Evolutionary conservation across 2,797 vertebrate species (phyloP).

Genomic region (Aulostomus chinensis): DNA sequence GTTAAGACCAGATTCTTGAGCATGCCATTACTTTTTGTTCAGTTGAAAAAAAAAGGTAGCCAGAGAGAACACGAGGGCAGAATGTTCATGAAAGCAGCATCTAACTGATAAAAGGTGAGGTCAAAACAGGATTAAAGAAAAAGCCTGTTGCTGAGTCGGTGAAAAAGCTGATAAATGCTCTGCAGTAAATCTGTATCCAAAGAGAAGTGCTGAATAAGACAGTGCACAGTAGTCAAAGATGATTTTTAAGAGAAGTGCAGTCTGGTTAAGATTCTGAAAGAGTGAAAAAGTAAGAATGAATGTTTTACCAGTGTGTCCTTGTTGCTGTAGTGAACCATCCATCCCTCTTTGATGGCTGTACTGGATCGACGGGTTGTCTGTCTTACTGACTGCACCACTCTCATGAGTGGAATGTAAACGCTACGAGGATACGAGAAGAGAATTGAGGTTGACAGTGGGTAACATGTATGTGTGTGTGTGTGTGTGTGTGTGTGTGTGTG

Average conservation of each 20-base stretch:
- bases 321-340: constrained; percentile 94
- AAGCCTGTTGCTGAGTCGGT: too few relatives aligned
- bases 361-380: constrained; percentile 92
- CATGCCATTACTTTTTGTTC: constrained; percentile 2
- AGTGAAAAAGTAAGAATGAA: neutral
- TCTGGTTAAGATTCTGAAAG: neutral
- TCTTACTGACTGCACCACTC: constrained; percentile 91
- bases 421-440: constrained; percentile 55
- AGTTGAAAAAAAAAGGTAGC: neutral
- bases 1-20: too few relatives aligned
- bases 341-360: constrained; percentile 89
- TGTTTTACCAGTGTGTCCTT: constrained; percentile 90
- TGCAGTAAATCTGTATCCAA: too few relatives aligned
- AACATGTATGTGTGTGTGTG: too few relatives aligned
- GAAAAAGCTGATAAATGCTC: too few relatives aligned
- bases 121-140: too few relatives aligned
- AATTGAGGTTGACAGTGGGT: too few relatives aligned
- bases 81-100: too few relatives aligned
- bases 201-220: too few relatives aligned
- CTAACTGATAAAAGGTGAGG: too few relatives aligned
- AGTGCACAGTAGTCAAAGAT: too few relatives aligned
- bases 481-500: neutral
- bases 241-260: too few relatives aligned
- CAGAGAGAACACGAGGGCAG: neutral
- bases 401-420: constrained; percentile 90